Evolutionary conservation across 2,797 vertebrate species (phyloP), one percentile per base, ranked within the genome.

Genomic region (Microctenopoma stevenorrisi): DNA sequence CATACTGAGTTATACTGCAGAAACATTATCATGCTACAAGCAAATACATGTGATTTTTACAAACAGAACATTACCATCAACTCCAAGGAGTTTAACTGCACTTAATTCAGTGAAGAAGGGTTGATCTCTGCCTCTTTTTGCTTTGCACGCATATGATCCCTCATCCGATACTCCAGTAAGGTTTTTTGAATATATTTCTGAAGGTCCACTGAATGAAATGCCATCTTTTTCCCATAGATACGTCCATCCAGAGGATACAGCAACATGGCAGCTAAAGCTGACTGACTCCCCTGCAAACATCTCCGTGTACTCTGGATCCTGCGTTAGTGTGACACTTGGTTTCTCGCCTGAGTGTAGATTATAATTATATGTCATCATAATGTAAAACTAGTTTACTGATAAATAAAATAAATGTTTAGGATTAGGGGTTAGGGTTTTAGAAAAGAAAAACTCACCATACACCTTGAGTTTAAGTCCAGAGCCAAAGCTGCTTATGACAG

Each of bases 371-470:
- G 30, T 33, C 5, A 33, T 6, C 0, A 6, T 33, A 33, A 35
- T 35, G 7, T 35, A 9, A 35, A 35, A 35, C 9, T 35, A 35
- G 9, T 8, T 33, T 33, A 35, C 33, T 22, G 22, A 35, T 35
- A 2, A 35, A 35, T 2, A 9, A 35, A 8, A 35, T 35, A 28
- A 13, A 5, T 30, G 10, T 44, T 7, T 22, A 22, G 22, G 22
- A 2, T 22, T 22, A 22, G 22, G 22, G 22, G 22, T 22, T 22
- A 22, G 22, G 22, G 22, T 22, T 38, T 2, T 15, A 42, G 14
- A 0, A 65, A 61, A 42, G 1, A 64, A 63, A 22, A 78, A 64
- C 86, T 83, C 56, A 92, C 88, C 77, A 48, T 82, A 26, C 15
- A 91, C 79, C 5, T 0, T 49, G 18, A 92, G 60, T 8, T 0